These are phyloP conservation scores for Trididemnum clinides DNA, from an alignment of 23 tunicate genomes.

Conservation along the genomic window DNA sequence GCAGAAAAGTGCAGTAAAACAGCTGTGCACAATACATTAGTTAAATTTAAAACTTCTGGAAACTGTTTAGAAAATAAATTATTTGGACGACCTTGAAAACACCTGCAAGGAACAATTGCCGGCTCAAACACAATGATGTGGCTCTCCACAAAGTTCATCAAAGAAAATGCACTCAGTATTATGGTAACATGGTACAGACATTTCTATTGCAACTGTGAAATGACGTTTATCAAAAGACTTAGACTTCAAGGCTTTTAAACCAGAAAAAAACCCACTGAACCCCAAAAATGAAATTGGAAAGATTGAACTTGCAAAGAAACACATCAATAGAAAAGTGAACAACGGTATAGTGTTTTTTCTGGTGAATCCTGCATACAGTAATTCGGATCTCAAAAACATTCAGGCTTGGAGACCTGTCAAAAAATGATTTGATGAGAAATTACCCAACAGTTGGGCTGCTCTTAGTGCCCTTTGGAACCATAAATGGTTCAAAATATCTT, in stretches of 20 bases:
- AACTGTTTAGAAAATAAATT: neutral
- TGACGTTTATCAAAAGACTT: constrained; percentile 27
- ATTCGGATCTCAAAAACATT: constrained; percentile 12
- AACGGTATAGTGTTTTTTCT: constrained; percentile 14
- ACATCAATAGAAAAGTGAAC: neutral
- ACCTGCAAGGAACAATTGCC: neutral
- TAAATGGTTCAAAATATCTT: constrained; percentile 19
- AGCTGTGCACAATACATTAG: neutral
- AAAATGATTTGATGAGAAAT: constrained; percentile 11
- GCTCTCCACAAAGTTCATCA: constrained; percentile 21
- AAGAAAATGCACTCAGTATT: constrained; percentile 16
- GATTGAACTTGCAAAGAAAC: neutral
- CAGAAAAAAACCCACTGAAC: constrained; percentile 1
- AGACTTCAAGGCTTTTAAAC: constrained; percentile 10
- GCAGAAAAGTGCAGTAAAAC: neutral
- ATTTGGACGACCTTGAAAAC: neutral
- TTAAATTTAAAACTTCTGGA: neutral
- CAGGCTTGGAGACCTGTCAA: neutral
- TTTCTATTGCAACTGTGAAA: constrained; percentile 5
- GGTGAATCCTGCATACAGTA: constrained; percentile 29
- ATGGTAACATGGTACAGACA: neutral
- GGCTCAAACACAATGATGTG: too few relatives aligned
- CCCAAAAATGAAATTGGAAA: constrained; percentile 7
- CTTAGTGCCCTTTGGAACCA: constrained; percentile 11
- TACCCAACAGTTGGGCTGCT: neutral